Evolutionary conservation across 2,113 vertebrate species (phyloP).

Genomic region (Parus major): DNA sequence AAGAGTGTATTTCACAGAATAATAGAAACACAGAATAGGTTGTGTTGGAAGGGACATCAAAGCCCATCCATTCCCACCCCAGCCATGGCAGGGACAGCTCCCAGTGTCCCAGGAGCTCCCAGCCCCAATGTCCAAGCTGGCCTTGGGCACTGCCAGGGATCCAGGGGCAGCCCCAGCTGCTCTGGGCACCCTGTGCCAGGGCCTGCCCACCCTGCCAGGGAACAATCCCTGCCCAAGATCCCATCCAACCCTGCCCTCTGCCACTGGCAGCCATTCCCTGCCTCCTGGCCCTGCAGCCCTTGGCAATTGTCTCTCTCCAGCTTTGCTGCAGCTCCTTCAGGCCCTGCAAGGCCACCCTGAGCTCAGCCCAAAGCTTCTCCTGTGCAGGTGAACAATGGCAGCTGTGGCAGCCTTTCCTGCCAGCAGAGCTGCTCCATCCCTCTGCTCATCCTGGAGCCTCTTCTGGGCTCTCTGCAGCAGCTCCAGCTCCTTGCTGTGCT

Average conservation of each 20-base stretch:
- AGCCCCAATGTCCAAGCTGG: background rate
- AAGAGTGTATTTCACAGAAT: background rate
- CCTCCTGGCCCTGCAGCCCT: background rate
- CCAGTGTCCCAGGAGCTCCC: background rate
- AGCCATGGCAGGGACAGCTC: background rate
- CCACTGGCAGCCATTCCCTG: background rate
- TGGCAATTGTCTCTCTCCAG: background rate
- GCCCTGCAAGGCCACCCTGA: background rate
- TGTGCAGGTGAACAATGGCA: background rate
- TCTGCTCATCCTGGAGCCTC: background rate
- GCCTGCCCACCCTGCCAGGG: background rate
- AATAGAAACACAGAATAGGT: too few species aligned
- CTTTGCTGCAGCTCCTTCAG: background rate
- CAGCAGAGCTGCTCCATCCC: background rate
- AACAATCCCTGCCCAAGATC: background rate
- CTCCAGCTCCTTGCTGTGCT: background rate
- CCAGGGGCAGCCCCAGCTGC: background rate
- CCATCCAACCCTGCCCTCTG: background rate
- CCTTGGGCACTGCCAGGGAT: background rate
- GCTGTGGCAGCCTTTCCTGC: background rate
- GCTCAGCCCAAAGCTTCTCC: background rate
- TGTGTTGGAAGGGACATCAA: accelerated
- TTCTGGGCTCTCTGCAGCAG: background rate
- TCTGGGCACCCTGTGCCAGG: background rate
- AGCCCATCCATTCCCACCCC: accelerated